These are phyloP conservation scores for Malurus alboscapulatus DNA, from an alignment of 2,113 vertebrate species.

Conservation along the genomic window DNA sequence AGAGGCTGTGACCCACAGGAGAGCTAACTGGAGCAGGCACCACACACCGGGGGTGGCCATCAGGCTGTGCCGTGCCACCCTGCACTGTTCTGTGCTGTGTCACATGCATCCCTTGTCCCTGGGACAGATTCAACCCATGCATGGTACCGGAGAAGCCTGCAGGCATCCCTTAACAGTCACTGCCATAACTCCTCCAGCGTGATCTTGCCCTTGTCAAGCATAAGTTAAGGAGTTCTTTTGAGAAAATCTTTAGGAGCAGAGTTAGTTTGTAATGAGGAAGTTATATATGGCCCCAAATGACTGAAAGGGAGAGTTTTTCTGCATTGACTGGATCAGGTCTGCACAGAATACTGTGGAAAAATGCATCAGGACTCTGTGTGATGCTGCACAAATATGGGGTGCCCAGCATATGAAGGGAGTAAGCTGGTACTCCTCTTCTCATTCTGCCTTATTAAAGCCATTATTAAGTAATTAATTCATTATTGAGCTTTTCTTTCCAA, in stretches of 20 bases:
- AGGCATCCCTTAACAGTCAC: background rate
- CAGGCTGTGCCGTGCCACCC: background rate
- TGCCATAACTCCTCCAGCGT: rapidly evolving
- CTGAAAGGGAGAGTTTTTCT: background rate
- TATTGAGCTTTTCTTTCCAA: background rate
- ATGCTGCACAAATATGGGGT: rapidly evolving
- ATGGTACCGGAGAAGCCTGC: rapidly evolving
- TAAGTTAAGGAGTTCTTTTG: background rate
- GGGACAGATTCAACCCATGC: rapidly evolving
- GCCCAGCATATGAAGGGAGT: background rate
- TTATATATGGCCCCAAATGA: background rate
- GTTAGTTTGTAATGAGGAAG: background rate
- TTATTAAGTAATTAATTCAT: background rate
- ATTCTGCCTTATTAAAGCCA: background rate
- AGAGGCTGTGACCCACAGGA: background rate
- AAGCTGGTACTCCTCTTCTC: background rate
- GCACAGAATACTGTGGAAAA: rapidly evolving
- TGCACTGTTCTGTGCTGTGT: background rate
- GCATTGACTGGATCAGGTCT: background rate
- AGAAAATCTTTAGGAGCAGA: background rate
- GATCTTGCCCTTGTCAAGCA: background rate
- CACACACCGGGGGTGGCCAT: rapidly evolving
- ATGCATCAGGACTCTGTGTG: rapidly evolving
- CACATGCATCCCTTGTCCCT: rapidly evolving
- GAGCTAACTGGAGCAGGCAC: background rate